Evolutionary conservation across 1,140 invertebrate genomes (phyloP).

Genomic region (Drosophila littoralis): DNA sequence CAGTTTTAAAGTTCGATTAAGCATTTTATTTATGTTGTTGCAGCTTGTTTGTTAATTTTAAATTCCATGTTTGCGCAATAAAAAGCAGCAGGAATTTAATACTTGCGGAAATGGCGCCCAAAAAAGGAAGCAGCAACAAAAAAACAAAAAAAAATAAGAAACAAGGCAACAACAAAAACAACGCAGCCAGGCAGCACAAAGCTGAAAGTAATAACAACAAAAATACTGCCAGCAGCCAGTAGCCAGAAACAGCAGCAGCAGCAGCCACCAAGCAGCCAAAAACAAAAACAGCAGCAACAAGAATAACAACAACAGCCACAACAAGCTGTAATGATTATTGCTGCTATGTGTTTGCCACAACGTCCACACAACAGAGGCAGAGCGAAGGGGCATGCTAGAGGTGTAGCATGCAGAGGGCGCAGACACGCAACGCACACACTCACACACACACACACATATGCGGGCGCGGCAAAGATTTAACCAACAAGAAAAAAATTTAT

Average conservation of each 20-base stretch:
- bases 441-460: neutral
- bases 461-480: conserved; percentile 36
- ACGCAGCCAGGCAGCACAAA: conserved; percentile 49
- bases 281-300: conserved; percentile 26
- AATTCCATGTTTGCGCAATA: conserved; percentile 78
- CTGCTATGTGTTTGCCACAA: conserved; percentile 79
- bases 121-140: neutral
- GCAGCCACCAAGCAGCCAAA: conserved; percentile 24
- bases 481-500: conserved; percentile 64
- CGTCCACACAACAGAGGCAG: conserved; percentile 49
- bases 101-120: conserved; percentile 62
- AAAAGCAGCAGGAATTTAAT: conserved; percentile 74
- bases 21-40: conserved; percentile 36
- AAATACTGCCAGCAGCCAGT: conserved; percentile 50
- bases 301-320: conserved; percentile 56
- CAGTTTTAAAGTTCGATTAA: conserved; percentile 60
- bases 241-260: conserved; percentile 9
- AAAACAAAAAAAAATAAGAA: neutral
- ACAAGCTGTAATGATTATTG: conserved; percentile 80
- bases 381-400: neutral
- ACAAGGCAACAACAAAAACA: conserved; percentile 19
- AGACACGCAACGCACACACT: conserved; percentile 15
- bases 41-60: conserved; percentile 80
- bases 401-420: neutral
- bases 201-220: conserved; percentile 71